Base-by-base conservation (phyloP, 2,888 invertebrate species). In the Lampropteryx suffumata region DNA sequence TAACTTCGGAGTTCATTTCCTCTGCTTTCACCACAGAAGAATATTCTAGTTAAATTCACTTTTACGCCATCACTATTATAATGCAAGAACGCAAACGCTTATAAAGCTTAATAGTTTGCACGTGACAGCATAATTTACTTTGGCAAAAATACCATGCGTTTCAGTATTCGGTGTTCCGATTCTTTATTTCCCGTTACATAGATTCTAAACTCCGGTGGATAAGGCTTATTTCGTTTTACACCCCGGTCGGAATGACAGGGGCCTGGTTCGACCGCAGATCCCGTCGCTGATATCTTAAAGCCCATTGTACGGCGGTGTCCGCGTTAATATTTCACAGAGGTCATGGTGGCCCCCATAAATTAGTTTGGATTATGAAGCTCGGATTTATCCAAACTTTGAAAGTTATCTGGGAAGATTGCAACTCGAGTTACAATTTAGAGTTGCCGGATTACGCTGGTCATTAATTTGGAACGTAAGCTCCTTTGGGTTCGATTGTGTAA, bases 271-370 rank as follows among this genome's bases (percentile, higher is more conserved):
- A 34, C 49, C 57, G 55, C 53, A 54, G 70, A 68, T 69, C 48
- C 62, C 65, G 57, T 61, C 54, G 61, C 55, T 58, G 69, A 69
- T 71, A 68, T 67, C 65, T 66, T 62, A 61, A 62, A 59, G 63
- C 63, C 64, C 62, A 62, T 65, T 67, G 65, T 67, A 64, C 55
- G 64, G 62, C 55, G 64, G 62, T 41, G 56, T 55, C 55, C 53
- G 65, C 64, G 61, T 65, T 67, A 64, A 69, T 75, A 75, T 72
- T 78, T 71, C 69, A 73, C 68, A 59, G 67, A 68, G 77, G 73
- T 76, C 76, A 68, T 46, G 24, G 50, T 46, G 41, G 50, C 50
- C 52, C 57, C 58, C 59, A 62, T 64, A 64, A 64, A 62, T 64
- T 64, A 64, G 60, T 57, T 55, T 46, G 62, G 64, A 64, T 64